Percentiles rank a stretch among this genome's conserved stretches.
phyloP scores from a whole-genome alignment of 2,888 invertebrate genomes.

The Pandemis corylana region DNA sequence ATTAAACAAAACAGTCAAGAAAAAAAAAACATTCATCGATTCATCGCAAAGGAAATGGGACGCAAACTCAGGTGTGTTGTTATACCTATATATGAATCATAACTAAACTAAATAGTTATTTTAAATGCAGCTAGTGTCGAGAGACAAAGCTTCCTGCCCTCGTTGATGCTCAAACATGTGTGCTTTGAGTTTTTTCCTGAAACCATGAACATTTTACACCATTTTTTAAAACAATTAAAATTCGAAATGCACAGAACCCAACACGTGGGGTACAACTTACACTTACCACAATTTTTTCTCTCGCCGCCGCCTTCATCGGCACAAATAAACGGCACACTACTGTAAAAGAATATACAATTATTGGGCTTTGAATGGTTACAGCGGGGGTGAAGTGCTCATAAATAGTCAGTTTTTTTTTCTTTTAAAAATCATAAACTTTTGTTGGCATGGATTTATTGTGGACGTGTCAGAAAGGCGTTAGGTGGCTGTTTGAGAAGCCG shows the following conservation, averaged over 20 bases:
- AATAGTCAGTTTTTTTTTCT: slow-evolving; percentile 79
- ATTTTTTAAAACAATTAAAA: no score
- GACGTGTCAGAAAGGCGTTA: slow-evolving; percentile 68
- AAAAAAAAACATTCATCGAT: no score
- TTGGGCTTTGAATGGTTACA: slow-evolving; percentile 83
- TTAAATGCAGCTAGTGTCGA: no score
- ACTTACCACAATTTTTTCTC: slow-evolving; percentile 58
- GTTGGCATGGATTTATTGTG: slow-evolving; percentile 70
- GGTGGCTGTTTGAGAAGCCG: slow-evolving; percentile 60
- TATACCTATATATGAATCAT: no score
- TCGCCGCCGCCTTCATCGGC: slow-evolving; percentile 74
- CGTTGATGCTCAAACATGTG: no score
- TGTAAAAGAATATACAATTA: slow-evolving; percentile 86
- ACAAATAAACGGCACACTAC: slow-evolving; percentile 83
- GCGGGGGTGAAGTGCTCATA: slow-evolving; percentile 84
- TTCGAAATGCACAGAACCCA: neutral
- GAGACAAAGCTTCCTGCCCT: no score
- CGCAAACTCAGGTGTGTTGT: no score
- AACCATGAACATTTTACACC: no score
- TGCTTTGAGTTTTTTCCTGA: no score
- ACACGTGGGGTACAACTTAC: neutral
- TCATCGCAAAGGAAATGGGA: no score
- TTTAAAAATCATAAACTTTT: slow-evolving; percentile 79
- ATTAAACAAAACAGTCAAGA: no score
- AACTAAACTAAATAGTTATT: no score